Base-by-base conservation (phyloP, 2,888 invertebrate genomes). In the Hedychridium roseum region DNA sequence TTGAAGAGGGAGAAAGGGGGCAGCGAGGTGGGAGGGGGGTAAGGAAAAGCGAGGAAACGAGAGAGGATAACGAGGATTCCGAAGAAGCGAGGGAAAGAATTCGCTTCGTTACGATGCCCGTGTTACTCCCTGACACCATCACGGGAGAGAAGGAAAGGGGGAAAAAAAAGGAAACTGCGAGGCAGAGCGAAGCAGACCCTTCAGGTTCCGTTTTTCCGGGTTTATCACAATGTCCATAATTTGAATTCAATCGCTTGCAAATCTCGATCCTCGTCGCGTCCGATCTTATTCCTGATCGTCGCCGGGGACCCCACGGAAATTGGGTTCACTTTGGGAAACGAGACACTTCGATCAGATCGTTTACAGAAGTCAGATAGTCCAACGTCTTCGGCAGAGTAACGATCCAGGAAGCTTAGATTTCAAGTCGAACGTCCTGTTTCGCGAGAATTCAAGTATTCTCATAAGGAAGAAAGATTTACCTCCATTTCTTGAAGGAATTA, bases 221-320 rank as follows among this genome's bases (percentile, higher is more conserved):
- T 70, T 73, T 71, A 69, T 66, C 67, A 66, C 66, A 69, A 72
- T 68, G 71, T 70, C 64, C 65, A 58, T 70, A 75, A 75, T 76
- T 75, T 73, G 68, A 73, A 76, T 75, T 74, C 73, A 71, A 76
- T 74, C 74, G 71, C 74, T 70, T 50, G 56, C 51, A 54, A 62
- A 62, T 54, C 53, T 52, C 53, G 43, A 48, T 36, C 51, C n/a
- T 49, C 43, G 28, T 53, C n/a, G n/a, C n/a, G n/a, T 46, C 59
- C 17, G 26, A 28, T 53, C 52, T 52, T 61, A 40, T 30, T 36
- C 50, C 18, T 41, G 46, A 53, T 58, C 43, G 36, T 45, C 52
- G n/a, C n/a, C n/a, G 51, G 44, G 27, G 30, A 35, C 36, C 34
- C 39, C 30, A 30, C 42, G 57, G 54, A 52, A 60, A 57, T 57